Evolutionary conservation across 2,888 invertebrate species (phyloP).

Genomic region (Meiosimyza platycephala): DNA sequence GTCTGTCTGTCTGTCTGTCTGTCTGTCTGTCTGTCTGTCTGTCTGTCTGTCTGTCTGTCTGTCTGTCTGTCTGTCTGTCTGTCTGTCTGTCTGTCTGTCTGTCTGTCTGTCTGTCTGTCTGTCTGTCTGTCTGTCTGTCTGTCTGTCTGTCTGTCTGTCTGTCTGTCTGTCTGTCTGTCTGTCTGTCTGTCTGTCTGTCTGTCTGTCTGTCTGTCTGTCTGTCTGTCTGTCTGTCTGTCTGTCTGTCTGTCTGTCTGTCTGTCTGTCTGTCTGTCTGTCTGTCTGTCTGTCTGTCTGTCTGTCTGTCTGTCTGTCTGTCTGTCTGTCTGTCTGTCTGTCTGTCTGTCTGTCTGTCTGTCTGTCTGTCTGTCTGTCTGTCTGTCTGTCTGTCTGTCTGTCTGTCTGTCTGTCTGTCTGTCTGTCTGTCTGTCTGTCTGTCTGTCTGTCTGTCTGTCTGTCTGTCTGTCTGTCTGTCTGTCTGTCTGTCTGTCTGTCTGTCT

Average conservation of each 20-base stretch:
- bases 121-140: constrained; percentile 20
- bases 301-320: constrained; percentile 20
- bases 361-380: constrained; percentile 20
- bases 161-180: constrained; percentile 20
- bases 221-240: constrained; percentile 20
- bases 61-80: constrained; percentile 20
- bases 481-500: constrained; percentile 20
- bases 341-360: constrained; percentile 20
- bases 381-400: constrained; percentile 20
- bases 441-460: constrained; percentile 20
- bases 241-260: constrained; percentile 20
- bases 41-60: constrained; percentile 20
- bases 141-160: constrained; percentile 20
- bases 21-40: constrained; percentile 20
- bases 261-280: constrained; percentile 20
- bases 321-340: constrained; percentile 20
- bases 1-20: constrained; percentile 20
- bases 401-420: constrained; percentile 20
- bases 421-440: constrained; percentile 20
- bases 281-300: constrained; percentile 20
- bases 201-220: constrained; percentile 20
- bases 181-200: constrained; percentile 20
- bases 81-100: constrained; percentile 20
- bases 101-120: constrained; percentile 20
- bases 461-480: constrained; percentile 20